Conservation (phyloP, 2,888 invertebrate species). For the Chironomus tentans region DNA sequence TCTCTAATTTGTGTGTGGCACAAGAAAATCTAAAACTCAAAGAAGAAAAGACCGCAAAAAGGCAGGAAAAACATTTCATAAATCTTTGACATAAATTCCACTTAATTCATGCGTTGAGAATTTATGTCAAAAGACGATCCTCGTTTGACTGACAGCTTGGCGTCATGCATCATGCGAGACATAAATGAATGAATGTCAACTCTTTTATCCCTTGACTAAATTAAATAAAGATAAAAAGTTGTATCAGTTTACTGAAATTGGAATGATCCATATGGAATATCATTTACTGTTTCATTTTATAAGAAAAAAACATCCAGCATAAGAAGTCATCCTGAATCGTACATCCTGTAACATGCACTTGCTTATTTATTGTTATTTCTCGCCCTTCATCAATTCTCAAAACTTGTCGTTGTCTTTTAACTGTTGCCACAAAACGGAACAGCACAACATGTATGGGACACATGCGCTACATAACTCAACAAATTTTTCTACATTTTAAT, state of each 20-base stretch:
- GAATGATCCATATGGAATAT: background rate
- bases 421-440: background rate
- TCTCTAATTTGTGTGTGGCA: background rate
- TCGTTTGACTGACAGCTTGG: background rate
- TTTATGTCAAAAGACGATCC: slow-evolving; percentile 7
- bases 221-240: background rate
- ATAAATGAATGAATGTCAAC: slow-evolving; percentile 7
- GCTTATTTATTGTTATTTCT: background rate
- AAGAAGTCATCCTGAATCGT: background rate
- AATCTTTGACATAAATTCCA: slow-evolving; percentile 15
- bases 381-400: background rate
- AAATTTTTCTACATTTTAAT: no score
- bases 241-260: background rate
- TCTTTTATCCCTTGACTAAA: background rate
- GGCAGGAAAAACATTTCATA: background rate
- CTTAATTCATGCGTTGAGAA: slow-evolving; percentile 2
- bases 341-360: background rate
- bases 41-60: background rate
- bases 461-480: slow-evolving; percentile 4
- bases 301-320: background rate
- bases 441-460: background rate
- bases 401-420: background rate
- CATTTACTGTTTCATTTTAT: background rate
- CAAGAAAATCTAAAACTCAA: background rate
- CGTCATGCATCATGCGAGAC: background rate